Percentiles rank a stretch among this genome's conserved stretches.
phyloP scores from a whole-genome alignment of 2,113 vertebrate genomes.

The Corapipo altera region DNA sequence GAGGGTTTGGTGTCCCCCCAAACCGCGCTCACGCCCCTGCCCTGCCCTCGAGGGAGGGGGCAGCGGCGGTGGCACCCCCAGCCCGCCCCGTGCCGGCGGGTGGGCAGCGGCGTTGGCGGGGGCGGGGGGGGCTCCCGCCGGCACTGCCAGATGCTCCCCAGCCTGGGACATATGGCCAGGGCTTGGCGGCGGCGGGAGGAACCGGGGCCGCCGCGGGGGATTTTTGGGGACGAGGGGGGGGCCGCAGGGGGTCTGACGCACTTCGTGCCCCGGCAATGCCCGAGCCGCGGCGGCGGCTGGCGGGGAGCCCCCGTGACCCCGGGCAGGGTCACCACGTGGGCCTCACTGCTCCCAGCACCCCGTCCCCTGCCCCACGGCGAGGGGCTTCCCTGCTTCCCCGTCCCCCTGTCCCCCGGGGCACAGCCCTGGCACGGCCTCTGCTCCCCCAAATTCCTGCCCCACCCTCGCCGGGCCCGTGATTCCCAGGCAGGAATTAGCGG shows the following conservation, averaged over 20 bases:
- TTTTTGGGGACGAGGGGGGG: background rate
- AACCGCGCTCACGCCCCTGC: background rate
- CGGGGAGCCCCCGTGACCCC: background rate
- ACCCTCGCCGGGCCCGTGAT: background rate
- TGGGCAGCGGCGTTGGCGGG: background rate
- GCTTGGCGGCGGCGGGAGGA: background rate
- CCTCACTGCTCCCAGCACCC: accelerated
- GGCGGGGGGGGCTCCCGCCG: background rate
- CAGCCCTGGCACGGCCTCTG: background rate
- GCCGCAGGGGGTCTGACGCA: background rate
- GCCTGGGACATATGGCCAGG: background rate
- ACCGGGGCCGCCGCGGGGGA: background rate
- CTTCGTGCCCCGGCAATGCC: background rate
- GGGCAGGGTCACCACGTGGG: accelerated
- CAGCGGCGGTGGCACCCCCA: background rate
- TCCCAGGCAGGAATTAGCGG: background rate
- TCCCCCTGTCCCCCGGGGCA: background rate
- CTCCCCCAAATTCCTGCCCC: background rate
- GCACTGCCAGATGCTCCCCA: background rate
- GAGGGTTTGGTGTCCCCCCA: background rate
- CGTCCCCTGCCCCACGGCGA: accelerated
- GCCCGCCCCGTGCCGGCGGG: background rate
- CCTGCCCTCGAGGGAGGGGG: background rate
- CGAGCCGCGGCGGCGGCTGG: no score
- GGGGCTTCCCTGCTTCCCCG: background rate